These are phyloP conservation scores for Porites rus DNA, from an alignment of 92 coral and sea anemone genomes.

Conservation along the genomic window DNA sequence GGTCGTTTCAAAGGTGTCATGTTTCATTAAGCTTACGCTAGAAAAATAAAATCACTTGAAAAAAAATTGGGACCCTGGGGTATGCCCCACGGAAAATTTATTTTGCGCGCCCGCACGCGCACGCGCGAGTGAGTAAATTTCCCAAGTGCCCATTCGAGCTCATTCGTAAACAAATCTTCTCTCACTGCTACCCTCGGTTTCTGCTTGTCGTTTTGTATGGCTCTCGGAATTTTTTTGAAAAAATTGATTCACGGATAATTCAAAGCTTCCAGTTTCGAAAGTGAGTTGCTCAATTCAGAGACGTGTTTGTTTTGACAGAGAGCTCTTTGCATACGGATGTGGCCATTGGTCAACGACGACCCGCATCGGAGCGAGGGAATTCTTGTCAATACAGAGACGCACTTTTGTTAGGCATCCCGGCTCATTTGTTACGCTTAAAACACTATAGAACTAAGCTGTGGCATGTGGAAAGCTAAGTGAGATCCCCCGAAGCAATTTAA, in stretches of 20 bases:
- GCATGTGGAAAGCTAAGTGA: not conserved
- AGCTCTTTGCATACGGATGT: slow-evolving; percentile 54
- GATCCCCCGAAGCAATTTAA: not conserved
- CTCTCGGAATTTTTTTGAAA: not conserved
- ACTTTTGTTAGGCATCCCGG: slow-evolving; percentile 10
- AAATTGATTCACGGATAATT: not conserved
- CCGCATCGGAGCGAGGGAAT: slow-evolving; percentile 53
- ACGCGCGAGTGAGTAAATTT: not conserved
- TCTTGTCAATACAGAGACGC: slow-evolving; percentile 31
- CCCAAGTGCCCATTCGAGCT: slow-evolving; percentile 37
- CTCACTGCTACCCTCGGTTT: not conserved
- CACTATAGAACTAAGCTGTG: slow-evolving; percentile 1
- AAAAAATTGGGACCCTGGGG: not conserved
- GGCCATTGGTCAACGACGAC: slow-evolving; percentile 41
- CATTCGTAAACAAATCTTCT: slow-evolving; percentile 45
- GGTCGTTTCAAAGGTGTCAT: no score
- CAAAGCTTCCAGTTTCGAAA: slow-evolving; percentile 18
- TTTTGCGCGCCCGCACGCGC: slow-evolving; percentile 8
- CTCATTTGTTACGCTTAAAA: slow-evolving; percentile 10
- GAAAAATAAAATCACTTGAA: no score
- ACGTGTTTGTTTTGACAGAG: slow-evolving; percentile 36
- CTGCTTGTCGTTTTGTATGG: not conserved
- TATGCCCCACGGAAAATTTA: not conserved
- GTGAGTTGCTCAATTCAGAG: slow-evolving; percentile 34
- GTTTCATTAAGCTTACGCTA: no score